Evolutionary conservation across 2,113 vertebrate species (phyloP), one percentile per base, ranked within the genome.

Genomic region (Cygnus buccinator): DNA sequence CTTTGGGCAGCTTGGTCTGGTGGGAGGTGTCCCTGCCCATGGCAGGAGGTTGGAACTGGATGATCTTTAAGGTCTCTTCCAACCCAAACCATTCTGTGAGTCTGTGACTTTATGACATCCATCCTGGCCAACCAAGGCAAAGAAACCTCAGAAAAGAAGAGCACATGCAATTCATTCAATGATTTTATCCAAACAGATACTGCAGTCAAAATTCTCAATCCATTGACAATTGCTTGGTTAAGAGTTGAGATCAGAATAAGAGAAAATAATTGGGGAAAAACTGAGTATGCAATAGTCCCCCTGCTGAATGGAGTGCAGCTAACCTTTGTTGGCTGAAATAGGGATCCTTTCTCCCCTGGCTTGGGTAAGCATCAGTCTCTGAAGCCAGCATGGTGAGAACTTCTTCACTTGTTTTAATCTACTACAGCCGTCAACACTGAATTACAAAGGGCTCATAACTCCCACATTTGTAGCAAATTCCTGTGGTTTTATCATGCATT

Each of bases 141-240:
- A 48, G 20, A 48, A 6, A 48, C 20, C 46, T 48, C 46, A 48
- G 46, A 48, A 48, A 22, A 48, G 46, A 48, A 48, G 5, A 57
- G 19, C 29, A 35, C 0, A 0, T 41, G 16, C 28, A 29, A 28
- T 54, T 54, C 70, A 22, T 39, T 67, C 14, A 10, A 8, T 46
- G 57, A 21, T 22, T 31, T 63, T 59, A 63, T 20, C 57, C 46
- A 82, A 77, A 55, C 21, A 87, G 48, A 12, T 22, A 1, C 52
- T 82, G 37, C 31, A 63, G 19, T 31, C 55, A 75, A 71, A 91
- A 59, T 26, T 84, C n/a, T 63, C 65, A 44, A 8, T 21, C 26
- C 19, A 50, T 14, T 75, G 37, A 17, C 21, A 37, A 50, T 22
- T 58, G 4, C 55, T 66, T 65, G 25, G 19, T 29, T 31, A 58